phyloP scores from a whole-genome alignment of 2,888 invertebrate species.

The Eupithecia inturbata region DNA sequence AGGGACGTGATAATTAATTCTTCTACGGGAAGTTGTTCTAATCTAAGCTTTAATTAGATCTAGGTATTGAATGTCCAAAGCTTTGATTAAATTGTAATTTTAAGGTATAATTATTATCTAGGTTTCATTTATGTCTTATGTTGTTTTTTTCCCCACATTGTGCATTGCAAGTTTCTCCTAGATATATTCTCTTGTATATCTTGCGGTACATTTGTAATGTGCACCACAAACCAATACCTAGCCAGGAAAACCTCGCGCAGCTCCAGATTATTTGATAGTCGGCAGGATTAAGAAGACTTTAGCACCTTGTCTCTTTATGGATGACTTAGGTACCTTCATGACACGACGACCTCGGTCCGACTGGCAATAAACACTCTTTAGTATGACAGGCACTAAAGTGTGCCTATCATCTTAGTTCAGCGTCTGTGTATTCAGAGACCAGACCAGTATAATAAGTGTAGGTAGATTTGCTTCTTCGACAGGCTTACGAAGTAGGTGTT shows the following conservation, averaged over 20 bases:
- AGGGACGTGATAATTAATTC: background rate
- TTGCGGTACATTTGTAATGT: background rate
- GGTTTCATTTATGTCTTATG: background rate
- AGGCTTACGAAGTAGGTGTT: too few species aligned
- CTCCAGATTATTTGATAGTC: background rate
- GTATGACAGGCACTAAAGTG: background rate
- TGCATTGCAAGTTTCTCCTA: background rate
- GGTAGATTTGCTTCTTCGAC: too few species aligned
- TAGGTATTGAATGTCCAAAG: background rate
- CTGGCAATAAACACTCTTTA: background rate
- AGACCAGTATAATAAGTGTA: too few species aligned
- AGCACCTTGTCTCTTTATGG: background rate
- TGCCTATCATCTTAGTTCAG: background rate
- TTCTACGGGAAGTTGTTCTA: background rate
- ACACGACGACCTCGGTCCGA: background rate
- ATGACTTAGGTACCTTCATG: background rate
- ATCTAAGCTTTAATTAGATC: background rate
- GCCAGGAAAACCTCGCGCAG: background rate
- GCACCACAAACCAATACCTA: background rate
- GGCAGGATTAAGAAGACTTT: background rate
- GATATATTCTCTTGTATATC: background rate
- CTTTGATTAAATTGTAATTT: background rate
- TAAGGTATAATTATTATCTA: background rate
- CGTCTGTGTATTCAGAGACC: background rate
- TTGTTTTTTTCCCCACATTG: background rate